phyloP scores from a whole-genome alignment of 1,140 invertebrate species.

The Hyles vespertilio region DNA sequence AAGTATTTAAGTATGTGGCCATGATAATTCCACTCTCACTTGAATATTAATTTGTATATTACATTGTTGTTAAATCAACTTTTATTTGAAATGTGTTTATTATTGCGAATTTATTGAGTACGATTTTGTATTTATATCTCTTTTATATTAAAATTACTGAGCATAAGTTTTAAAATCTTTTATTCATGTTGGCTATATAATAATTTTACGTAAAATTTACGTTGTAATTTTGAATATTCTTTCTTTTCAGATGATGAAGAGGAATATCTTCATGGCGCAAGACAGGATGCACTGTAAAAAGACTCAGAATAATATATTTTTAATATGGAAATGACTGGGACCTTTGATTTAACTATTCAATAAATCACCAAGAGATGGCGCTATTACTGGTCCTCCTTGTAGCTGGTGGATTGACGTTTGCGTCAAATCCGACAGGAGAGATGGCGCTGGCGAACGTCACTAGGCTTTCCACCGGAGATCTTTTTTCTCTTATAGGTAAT shows the following conservation, averaged over 20 bases:
- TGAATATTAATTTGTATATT: conserved; percentile 11
- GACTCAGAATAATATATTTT: conserved; percentile 26
- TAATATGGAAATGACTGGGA: conserved; percentile 28
- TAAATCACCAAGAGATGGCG: conserved; percentile 45
- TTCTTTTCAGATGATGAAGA: conserved; percentile 21
- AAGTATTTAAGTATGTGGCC: conserved; percentile 22
- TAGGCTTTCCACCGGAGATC: conserved; percentile 52
- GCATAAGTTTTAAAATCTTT: too few relatives aligned
- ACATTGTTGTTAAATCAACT: neutral
- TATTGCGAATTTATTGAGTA: conserved; percentile 1
- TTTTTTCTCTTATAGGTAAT: conserved; percentile 59
- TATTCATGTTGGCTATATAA: too few relatives aligned
- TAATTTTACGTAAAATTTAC: too few relatives aligned
- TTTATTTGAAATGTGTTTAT: conserved; percentile 1
- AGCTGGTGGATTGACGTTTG: conserved; percentile 12
- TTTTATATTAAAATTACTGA: neutral
- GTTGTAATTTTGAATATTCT: neutral
- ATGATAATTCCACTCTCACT: conserved; percentile 18
- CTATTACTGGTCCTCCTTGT: conserved; percentile 35
- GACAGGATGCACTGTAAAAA: conserved; percentile 13
- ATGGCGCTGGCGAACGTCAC: conserved; percentile 63
- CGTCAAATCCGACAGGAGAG: conserved; percentile 40
- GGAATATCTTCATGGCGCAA: neutral
- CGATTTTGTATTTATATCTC: neutral
- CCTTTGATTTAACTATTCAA: conserved; percentile 11